A percentile compares a stretch with the other conserved stretches of the same genome.
Evolutionary conservation across 1,140 invertebrate genomes (phyloP).

Genomic region (Mesaphorura yosii): DNA sequence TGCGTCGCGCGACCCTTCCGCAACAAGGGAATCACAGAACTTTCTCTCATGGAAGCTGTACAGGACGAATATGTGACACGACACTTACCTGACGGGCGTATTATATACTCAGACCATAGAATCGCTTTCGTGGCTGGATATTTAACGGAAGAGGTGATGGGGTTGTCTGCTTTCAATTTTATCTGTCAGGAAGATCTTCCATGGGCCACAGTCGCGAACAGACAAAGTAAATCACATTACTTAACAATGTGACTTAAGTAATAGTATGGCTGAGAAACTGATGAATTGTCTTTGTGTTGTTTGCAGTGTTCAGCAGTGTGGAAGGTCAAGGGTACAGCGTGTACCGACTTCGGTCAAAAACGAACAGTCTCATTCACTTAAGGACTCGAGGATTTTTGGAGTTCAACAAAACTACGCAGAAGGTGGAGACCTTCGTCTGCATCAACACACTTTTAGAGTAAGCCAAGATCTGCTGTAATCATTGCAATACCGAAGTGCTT

Average conservation of each 20-base stretch:
- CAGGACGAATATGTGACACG: constrained; percentile 73
- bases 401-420: constrained; percentile 53
- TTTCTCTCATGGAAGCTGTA: constrained; percentile 56
- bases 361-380: constrained; percentile 65
- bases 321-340: constrained; percentile 63
- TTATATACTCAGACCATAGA: constrained; percentile 71
- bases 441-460: constrained; percentile 64
- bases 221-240: constrained; percentile 56
- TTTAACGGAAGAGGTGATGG: constrained; percentile 66
- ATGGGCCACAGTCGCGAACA: constrained; percentile 67
- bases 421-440: constrained; percentile 68
- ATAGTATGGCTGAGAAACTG: neutral
- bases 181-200: constrained; percentile 74
- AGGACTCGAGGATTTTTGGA: constrained; percentile 65
- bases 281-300: constrained; percentile 13
- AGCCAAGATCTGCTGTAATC: constrained; percentile 31
- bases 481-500: neutral
- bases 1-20: constrained; percentile 51
- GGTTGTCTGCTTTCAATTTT: constrained; percentile 66
- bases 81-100: constrained; percentile 67
- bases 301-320: constrained; percentile 65
- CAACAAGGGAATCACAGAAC: constrained; percentile 53
- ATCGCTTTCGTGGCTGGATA: constrained; percentile 74
- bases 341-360: constrained; percentile 64
- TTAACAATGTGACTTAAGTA: neutral